Base-by-base conservation (phyloP, 2,888 invertebrate genomes). In the Scotopteryx bipunctaria region DNA sequence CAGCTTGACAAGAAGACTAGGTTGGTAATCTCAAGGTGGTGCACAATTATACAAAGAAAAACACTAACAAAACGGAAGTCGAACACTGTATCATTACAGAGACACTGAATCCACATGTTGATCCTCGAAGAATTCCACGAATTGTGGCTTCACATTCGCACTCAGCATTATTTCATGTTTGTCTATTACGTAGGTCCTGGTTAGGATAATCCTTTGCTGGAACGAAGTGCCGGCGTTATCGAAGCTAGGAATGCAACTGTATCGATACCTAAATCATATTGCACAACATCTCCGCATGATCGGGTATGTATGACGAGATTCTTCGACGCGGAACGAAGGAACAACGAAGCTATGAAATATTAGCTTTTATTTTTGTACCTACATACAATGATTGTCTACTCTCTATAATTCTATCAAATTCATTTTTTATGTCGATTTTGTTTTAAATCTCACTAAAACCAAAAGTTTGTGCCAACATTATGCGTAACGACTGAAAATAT, bases 41-140 rank as follows among this genome's bases (percentile, higher is more conserved):
- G 13, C 14, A 31, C 31, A n/a, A 25, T n/a, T 1, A 13, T 25
- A 31, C 3, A 45, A 17, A 41, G 35, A 40, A 48, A 23, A 35
- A 44, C 50, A 59, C 57, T 46, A 61, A 57, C 61, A 62, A 71
- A 67, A 52, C 65, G 59, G 17, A 62, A 59, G 41, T 73, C 69
- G 5, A 67, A 48, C 27, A 60, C 57, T 19, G 63, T 58, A 42
- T 68, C 64, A 41, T 71, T 62, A 54, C 69, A 71, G 25, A 73
- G 63, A 50, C 72, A 76, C 48, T 73, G 72, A 4, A 77, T 65
- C 78, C 77, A 79, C 63, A 73, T 63, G 57, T 67, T 71, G 64
- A 73, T 70, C 64, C 29, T 27, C 8, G 17, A 4, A 42, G 29
- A 66, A 71, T 25, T 32, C 36, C 23, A 29, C 11, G 9, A 35